Conservation (phyloP, 2,113 vertebrate genomes). For the Hypocryptadius cinnamomeus region DNA sequence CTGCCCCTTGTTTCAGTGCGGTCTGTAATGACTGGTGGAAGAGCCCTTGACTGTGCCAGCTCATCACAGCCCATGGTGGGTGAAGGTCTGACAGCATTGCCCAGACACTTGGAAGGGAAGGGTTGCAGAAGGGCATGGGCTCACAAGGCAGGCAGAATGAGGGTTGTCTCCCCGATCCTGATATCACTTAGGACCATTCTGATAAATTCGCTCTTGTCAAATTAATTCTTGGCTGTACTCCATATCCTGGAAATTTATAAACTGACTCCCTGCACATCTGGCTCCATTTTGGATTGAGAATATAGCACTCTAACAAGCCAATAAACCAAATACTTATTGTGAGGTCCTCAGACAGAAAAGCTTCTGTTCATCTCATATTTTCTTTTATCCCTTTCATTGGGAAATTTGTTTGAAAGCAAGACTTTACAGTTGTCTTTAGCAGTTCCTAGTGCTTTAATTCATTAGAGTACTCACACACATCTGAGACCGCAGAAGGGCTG, state of each 20-base stretch:
- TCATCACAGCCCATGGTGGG: background rate
- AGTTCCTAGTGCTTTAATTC: background rate
- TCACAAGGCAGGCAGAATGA: background rate
- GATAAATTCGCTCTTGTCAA: background rate
- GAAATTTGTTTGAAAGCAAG: background rate
- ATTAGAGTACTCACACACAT: background rate
- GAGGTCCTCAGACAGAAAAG: background rate
- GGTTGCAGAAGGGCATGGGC: fast-evolving
- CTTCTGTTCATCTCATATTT: background rate
- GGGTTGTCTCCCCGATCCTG: fast-evolving
- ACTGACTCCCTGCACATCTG: background rate
- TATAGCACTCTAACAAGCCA: background rate
- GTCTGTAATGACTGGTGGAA: background rate
- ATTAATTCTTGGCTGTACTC: background rate
- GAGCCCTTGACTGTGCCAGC: fast-evolving
- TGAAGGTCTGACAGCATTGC: background rate
- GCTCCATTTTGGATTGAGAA: background rate
- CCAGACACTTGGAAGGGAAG: background rate
- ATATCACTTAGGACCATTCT: fast-evolving
- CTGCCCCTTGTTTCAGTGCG: background rate
- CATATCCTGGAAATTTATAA: background rate
- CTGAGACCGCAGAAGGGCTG: background rate
- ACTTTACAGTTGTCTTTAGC: background rate
- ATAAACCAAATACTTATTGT: background rate
- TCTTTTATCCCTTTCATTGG: background rate